Conservation (phyloP, 2,888 invertebrate species). For the Pyralis farinalis region DNA sequence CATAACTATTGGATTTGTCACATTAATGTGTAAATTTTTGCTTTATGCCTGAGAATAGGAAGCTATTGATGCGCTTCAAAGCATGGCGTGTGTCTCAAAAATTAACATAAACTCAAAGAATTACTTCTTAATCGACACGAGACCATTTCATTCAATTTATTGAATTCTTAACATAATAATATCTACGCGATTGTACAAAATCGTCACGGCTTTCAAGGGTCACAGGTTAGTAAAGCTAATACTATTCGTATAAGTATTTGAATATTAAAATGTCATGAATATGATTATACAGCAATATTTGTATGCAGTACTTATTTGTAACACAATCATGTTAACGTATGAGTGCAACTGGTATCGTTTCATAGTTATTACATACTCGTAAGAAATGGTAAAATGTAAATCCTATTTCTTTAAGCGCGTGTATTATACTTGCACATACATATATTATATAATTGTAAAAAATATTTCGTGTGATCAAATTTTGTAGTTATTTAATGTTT, state of each 20-base stretch:
- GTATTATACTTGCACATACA: no score
- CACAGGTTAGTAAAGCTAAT: conserved; percentile 12
- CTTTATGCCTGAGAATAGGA: conserved; percentile 22
- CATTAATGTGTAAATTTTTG: conserved; percentile 60
- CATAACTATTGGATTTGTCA: conserved; percentile 60
- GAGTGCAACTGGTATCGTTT: no score
- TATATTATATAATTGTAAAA: no score
- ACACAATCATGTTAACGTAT: no score
- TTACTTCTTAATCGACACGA: conserved; percentile 18
- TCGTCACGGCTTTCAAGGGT: background rate
- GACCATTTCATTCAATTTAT: conserved; percentile 17
- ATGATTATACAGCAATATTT: no score
- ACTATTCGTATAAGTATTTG: conserved; percentile 9
- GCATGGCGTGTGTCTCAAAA: conserved; percentile 31
- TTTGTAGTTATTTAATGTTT: no score
- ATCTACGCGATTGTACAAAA: background rate
- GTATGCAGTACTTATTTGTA: no score
- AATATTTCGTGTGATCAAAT: no score
- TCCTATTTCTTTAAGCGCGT: no score
- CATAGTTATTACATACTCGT: no score
- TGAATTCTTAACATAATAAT: conserved; percentile 11
- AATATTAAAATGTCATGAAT: background rate
- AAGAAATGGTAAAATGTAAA: no score
- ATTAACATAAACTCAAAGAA: conserved; percentile 48
- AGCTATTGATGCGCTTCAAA: conserved; percentile 22